A percentile compares a stretch with the other conserved stretches of the same genome.
These are phyloP conservation scores for Xestia c-nigrum DNA, from an alignment of 2,888 invertebrate species.

Conservation along the genomic window DNA sequence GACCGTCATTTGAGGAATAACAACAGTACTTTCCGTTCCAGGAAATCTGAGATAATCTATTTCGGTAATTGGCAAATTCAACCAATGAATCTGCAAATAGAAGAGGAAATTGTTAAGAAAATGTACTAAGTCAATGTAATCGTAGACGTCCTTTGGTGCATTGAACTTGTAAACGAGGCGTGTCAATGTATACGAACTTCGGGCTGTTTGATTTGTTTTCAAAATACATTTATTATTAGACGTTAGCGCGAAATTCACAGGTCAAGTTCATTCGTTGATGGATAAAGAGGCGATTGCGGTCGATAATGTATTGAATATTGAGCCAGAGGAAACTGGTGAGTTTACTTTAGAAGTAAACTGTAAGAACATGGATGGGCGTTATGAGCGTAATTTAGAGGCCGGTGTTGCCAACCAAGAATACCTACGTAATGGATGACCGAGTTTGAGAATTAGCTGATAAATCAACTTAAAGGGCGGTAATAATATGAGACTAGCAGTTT, in stretches of 20 bases:
- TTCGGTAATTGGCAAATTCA: conserved; percentile 53
- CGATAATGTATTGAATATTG: conserved; percentile 30
- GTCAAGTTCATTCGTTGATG: conserved; percentile 60
- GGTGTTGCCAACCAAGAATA: conserved; percentile 6
- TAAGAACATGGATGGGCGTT: conserved; percentile 19
- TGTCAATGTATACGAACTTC: conserved; percentile 60
- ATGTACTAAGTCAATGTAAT: conserved; percentile 48
- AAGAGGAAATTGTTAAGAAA: conserved; percentile 38
- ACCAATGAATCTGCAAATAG: conserved; percentile 39
- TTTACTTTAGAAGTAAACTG: conserved; percentile 17
- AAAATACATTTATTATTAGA: conserved; percentile 65
- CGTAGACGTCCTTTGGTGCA: conserved; percentile 63
- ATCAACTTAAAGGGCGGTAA: conserved; percentile 11
- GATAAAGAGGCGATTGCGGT: conserved; percentile 30
- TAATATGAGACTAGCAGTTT: background rate
- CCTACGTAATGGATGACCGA: conserved; percentile 7
- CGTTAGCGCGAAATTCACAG: conserved; percentile 41
- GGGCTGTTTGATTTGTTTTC: conserved; percentile 62
- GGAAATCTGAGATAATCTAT: conserved; percentile 36
- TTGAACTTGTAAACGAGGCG: conserved; percentile 63
- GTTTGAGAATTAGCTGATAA: conserved; percentile 16
- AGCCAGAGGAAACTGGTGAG: conserved; percentile 16
- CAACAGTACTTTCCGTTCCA: background rate
- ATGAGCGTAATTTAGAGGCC: conserved; percentile 19
- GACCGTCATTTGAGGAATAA: conserved; percentile 11